Evolutionary conservation across 2,797 vertebrate genomes (phyloP), one percentile per base, ranked within the genome.

Genomic region (Protonibea diacanthus): DNA sequence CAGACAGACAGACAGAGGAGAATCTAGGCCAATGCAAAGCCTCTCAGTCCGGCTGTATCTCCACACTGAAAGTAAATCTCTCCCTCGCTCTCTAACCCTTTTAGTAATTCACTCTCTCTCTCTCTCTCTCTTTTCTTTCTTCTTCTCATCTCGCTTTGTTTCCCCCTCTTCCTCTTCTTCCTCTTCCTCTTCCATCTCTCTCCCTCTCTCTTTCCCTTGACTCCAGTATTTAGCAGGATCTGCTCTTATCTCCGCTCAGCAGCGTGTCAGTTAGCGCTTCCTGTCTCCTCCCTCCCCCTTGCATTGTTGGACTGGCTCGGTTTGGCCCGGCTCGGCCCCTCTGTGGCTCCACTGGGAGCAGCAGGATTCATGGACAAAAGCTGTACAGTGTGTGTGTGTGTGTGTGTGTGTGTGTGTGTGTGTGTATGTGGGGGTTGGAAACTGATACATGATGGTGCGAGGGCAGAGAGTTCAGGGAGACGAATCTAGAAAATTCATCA

Each of bases 191-290:
- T 27, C 49, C 40, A 7, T 57, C 64, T 51, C 66, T 20, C 49
- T 25, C 76, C 40, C 5, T 57, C 64, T 51, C 66, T 20, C 49
- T 21, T 76, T 72, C 80, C 67, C 82, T 69, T 61, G 71, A 73
- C 67, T 81, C 82, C 80, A 77, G 86, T 67, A 70, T 88, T 87
- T 60, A 74, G 71, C 27, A 25, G 78, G 87, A 87, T 90, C 74
- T 73, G 81, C 71, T 84, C 90, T 94, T 94, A 94, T 95, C 94
- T 80, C 62, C 4, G 65, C 51, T 55, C 63, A 56, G 80, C 94
- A 95, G 92, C 68, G 29, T 63, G 78, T 84, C 69, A 60, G 71
- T 64, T 33, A 9, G 45, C 18, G 5, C 72, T 92, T 90, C 85
- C 87, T 72, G 85, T 78, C 86, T 86, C 87, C 86, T 80, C 84